Evolutionary conservation across 2,888 invertebrate genomes (phyloP), one percentile per base, ranked within the genome.

Genomic region (Acanthosepion pharaonis): DNA sequence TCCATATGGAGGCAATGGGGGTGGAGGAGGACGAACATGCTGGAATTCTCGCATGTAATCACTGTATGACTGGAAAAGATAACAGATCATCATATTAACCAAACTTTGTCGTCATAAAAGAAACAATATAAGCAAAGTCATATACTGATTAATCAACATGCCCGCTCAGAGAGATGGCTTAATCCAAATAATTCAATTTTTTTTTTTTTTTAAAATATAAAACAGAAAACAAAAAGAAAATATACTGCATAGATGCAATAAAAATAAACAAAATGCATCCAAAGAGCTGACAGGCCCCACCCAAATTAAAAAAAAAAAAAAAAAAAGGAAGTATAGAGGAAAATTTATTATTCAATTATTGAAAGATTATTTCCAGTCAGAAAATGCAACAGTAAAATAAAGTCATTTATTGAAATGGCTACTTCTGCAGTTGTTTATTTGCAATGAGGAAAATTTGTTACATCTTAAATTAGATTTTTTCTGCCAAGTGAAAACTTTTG

Each of bases 41-140:
- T 97, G 97, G 95, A 96, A 97, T 95, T 97, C 97, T 91, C 97
- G 95, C 98, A 99, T 98, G 97, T 99, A 99, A 97, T 99, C 99
- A 28, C 98, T 98, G 55, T 97, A 97, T 0, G 96, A 96, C 97
- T 97, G 96, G n/a, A 91, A 94, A 95, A 95, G 94, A 94, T 8
- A 92, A 92, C 8, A 48, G 2, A 92, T 8, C 48, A 92, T 28
- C 0, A 51, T 20, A 51, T n/a, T n/a, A 78, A 78, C 33, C 6
- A 78, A 78, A 78, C 28, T 8, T n/a, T 78, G 78, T 78, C 33
- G 15, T 33, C 15, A n/a, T 11, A 78, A 78, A 78, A 59, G 59
- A 59, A 59, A 23, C 23, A 59, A 59, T 3, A 59, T 20, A 23
- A 59, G 23, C 23, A 59, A 59, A 59, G 20, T 59, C 23, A 23